phyloP scores from a whole-genome alignment of 2,797 vertebrate species.

The Squalus acanthias region DNA sequence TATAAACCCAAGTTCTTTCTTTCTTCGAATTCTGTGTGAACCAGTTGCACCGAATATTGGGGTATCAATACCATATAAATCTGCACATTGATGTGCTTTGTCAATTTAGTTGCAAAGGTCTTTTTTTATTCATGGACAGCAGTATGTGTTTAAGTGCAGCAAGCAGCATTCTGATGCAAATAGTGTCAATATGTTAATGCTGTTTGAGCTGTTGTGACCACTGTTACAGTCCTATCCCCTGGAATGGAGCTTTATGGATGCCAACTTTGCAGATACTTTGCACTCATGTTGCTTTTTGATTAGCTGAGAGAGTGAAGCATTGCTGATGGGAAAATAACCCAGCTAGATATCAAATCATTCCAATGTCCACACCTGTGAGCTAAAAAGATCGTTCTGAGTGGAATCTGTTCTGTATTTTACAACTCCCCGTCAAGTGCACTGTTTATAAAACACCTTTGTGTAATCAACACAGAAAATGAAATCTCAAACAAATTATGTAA shows the following conservation, averaged over 20 bases:
- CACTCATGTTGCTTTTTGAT: slow-evolving; percentile 8
- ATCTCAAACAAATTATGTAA: slow-evolving; percentile 36
- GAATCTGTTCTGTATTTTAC: not conserved
- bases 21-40: not conserved
- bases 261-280: not conserved
- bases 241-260: not conserved
- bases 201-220: not conserved
- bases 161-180: not conserved
- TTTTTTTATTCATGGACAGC: not conserved
- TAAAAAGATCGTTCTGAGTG: not conserved
- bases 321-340: not conserved
- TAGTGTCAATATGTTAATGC: not conserved
- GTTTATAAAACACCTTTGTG: slow-evolving; percentile 34
- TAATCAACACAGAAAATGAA: slow-evolving; percentile 28
- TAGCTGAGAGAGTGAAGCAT: not conserved
- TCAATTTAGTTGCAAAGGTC: not conserved
- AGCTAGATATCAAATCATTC: not conserved
- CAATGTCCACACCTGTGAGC: not conserved
- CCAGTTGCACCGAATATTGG: not conserved
- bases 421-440: not conserved
- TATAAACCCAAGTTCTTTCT: not conserved
- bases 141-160: not conserved
- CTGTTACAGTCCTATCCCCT: not conserved
- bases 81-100: not conserved
- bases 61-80: not conserved